Base-by-base conservation (phyloP, 2,888 invertebrate genomes). In the Saturnia japonica region DNA sequence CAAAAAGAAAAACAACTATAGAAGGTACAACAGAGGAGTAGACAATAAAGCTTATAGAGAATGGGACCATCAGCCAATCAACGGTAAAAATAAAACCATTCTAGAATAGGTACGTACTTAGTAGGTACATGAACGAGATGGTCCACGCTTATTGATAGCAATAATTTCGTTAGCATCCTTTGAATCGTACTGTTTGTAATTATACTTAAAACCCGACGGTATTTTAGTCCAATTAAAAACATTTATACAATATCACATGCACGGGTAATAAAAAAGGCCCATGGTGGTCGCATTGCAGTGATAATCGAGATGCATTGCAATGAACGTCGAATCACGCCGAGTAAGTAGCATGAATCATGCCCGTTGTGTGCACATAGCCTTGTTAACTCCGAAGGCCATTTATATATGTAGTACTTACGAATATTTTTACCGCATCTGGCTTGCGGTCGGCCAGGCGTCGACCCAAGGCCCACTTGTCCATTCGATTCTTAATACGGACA, bases 381-480 rank as follows among this genome's bases (percentile, higher is more conserved):
- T 87, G 87, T 86, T 86, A 79, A 83, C 80, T 84, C 80, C 81
- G 85, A 87, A 87, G 86, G 85, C 84, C 85, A 74, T 78, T 76
- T 74, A 77, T 80, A n/a, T n/a, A n/a, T n/a, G n/a, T n/a, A n/a
- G 77, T 76, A 78, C 78, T 74, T 82, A 76, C 76, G 82, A 84
- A 82, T 83, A 83, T 86, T 84, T 84, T 83, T 82, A 85, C 82
- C 79, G 82, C 84, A 84, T 82, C 81, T 81, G 77, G 80, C 78
- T 78, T 84, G 86, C 82, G 84, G 85, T 85, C 81, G 82, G 74
- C 72, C 79, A 78, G 72, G 74, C 77, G 76, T 84, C 78, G 76
- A 80, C 82, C 88, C 90, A 91, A 90, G 91, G 88, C 78, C 85
- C 84, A 83, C 85, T 82, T 86, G 89, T 87, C 86, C 88, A 88